Conservation (phyloP, 2,113 vertebrate genomes). For the Theristicus caerulescens region DNA sequence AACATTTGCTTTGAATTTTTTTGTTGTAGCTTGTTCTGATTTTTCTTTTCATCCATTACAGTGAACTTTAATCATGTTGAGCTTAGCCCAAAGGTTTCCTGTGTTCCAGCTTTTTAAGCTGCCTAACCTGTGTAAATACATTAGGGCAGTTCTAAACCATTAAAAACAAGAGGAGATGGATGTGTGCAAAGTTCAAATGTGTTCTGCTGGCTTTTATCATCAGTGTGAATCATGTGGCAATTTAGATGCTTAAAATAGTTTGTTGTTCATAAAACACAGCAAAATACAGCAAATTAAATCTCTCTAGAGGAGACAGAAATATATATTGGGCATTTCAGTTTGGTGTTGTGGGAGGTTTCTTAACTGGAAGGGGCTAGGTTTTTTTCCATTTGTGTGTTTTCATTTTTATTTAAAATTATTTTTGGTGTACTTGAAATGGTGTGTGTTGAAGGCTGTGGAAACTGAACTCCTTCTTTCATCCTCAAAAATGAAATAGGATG, state of each 20-base stretch:
- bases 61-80: constrained; percentile 12
- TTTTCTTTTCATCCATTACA: constrained; percentile 2
- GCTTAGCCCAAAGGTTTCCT: constrained; percentile 28
- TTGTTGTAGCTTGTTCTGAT: neutral
- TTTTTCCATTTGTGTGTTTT: neutral
- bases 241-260: constrained; percentile 57
- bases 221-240: constrained; percentile 32
- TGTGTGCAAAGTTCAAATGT: constrained; percentile 45
- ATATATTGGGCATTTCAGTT: neutral
- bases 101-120: constrained; percentile 46
- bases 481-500: neutral
- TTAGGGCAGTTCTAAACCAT: constrained; percentile 42
- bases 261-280: constrained; percentile 1
- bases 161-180: constrained; percentile 39
- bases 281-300: constrained; percentile 34
- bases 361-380: neutral
- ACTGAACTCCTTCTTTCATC: neutral
- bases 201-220: constrained; percentile 53
- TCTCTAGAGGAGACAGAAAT: neutral
- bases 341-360: neutral
- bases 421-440: neutral
- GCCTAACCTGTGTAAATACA: constrained; percentile 53
- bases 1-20: neutral
- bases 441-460: neutral
- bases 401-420: neutral